Conservation (phyloP, 2,113 vertebrate species). For the Cyanoramphus novaezelandiae region DNA sequence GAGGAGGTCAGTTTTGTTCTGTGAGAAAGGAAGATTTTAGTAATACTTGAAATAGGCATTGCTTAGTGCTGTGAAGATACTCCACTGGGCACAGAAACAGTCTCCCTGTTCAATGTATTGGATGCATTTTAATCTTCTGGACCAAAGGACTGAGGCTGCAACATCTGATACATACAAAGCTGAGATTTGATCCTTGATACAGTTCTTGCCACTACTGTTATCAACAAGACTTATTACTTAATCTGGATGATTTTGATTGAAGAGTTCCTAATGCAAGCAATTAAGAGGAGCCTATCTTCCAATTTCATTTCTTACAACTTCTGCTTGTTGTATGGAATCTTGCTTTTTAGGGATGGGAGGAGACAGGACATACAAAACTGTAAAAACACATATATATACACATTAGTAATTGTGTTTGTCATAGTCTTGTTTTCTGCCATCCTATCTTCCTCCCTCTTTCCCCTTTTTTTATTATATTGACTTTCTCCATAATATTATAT, state of each 20-base stretch:
- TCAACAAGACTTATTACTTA: neutral
- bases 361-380: neutral
- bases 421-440: constrained; percentile 15
- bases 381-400: neutral
- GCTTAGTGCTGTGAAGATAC: neutral
- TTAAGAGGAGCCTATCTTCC: neutral
- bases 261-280: neutral
- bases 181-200: neutral
- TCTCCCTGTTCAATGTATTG: neutral
- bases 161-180: neutral
- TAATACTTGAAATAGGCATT: neutral
- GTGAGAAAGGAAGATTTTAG: neutral
- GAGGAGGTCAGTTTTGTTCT: neutral
- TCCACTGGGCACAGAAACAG: neutral
- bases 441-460: constrained; percentile 3
- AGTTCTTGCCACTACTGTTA: neutral
- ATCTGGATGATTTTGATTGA: neutral
- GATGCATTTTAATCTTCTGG: neutral
- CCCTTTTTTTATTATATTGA: neutral
- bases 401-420: neutral
- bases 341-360: neutral
- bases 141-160: neutral
- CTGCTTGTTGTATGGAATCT: constrained; percentile 5
- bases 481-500: neutral
- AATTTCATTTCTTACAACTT: neutral